phyloP scores from a whole-genome alignment of 2,888 invertebrate species.

The Lepetodrilus schrolli region DNA sequence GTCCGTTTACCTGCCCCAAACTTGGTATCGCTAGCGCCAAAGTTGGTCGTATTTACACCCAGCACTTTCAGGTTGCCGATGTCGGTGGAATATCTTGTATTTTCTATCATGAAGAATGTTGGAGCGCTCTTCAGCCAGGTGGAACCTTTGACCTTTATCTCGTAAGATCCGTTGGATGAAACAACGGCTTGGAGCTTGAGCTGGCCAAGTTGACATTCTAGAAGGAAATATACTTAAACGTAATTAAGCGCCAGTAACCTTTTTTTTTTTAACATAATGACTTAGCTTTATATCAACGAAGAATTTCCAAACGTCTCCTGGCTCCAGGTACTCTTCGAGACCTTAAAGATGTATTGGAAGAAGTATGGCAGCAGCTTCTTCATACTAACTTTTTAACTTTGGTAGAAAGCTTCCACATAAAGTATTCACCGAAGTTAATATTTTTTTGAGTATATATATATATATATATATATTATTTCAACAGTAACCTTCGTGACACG shows the following conservation, averaged over 20 bases:
- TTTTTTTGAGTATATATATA: too few species aligned
- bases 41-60: conserved; percentile 20
- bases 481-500: too few species aligned
- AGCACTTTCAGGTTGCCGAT: conserved; percentile 42
- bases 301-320: too few species aligned
- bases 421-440: too few species aligned
- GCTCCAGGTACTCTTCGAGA: too few species aligned
- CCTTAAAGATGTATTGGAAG: too few species aligned
- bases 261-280: too few species aligned
- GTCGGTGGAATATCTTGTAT: conserved; percentile 40
- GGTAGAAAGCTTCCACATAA: too few species aligned
- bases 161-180: conserved; percentile 41
- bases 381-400: too few species aligned
- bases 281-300: background rate
- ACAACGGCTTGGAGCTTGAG: conserved; percentile 21
- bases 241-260: background rate
- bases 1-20: background rate
- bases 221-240: background rate
- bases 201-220: too few species aligned
- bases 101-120: conserved; percentile 47
- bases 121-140: conserved; percentile 49
- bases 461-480: too few species aligned
- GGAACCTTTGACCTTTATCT: conserved; percentile 33
- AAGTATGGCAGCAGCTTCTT: too few species aligned
- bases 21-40: background rate